Percentiles rank a stretch among this genome's conserved stretches.
Evolutionary conservation across 2,113 vertebrate species (phyloP).

Genomic region (Tragelaphus scriptus): DNA sequence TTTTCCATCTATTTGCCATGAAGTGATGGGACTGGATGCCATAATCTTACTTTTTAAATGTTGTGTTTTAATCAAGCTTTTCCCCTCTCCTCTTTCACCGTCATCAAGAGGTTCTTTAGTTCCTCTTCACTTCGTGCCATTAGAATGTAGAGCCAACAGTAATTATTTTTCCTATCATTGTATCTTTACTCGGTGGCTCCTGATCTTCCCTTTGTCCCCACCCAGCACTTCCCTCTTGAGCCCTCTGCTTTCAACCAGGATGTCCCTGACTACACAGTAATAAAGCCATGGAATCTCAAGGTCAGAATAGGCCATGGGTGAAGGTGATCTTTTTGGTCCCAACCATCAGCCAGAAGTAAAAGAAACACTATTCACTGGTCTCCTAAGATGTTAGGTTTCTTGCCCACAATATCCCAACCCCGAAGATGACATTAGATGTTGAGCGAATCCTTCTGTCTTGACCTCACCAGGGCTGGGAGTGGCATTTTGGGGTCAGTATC

Average conservation of each 20-base stretch:
- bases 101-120: neutral
- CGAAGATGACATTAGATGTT: neutral
- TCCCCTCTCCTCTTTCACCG: neutral
- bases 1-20: neutral
- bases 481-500: neutral
- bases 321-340: neutral
- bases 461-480: neutral
- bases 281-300: neutral
- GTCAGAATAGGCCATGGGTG: neutral
- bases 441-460: neutral
- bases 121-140: neutral
- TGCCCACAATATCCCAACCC: neutral
- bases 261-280: neutral
- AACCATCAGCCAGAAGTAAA: neutral
- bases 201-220: neutral
- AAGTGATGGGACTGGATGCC: neutral
- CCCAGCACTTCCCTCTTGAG: neutral
- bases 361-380: neutral
- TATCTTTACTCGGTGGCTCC: neutral
- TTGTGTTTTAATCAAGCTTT: neutral
- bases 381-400: neutral
- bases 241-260: neutral
- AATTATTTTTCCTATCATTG: neutral
- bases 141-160: neutral
- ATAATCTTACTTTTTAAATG: neutral